Conservation (phyloP, 2,113 vertebrate species). For the Argyrosomus japonicus region DNA sequence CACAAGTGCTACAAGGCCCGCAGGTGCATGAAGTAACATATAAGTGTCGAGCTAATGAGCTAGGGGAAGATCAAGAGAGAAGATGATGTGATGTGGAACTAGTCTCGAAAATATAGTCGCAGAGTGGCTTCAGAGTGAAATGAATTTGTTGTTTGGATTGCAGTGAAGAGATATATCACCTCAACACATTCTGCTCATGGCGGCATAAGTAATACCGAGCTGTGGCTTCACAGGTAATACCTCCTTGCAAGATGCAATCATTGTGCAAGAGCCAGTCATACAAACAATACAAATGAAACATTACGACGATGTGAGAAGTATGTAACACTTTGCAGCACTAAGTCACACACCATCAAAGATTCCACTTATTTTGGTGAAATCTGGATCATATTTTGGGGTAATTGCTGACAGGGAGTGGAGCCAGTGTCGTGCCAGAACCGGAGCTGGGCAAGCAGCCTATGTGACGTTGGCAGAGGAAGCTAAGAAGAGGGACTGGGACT, state of each 20-base stretch:
- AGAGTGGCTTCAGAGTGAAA: neutral
- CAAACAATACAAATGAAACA: too few species aligned
- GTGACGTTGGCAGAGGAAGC: too few species aligned
- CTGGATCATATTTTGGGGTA: too few species aligned
- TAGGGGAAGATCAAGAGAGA: neutral
- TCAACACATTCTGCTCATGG: neutral
- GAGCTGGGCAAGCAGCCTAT: too few species aligned
- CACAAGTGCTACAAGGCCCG: neutral
- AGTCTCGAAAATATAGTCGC: neutral
- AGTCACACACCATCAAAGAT: too few species aligned
- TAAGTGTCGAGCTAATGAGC: neutral
- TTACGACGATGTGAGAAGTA: too few species aligned
- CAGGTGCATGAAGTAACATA: neutral
- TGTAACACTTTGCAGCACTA: too few species aligned
- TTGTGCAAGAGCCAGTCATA: neutral
- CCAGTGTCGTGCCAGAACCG: too few species aligned
- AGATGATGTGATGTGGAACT: neutral
- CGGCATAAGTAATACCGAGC: constrained; percentile 10
- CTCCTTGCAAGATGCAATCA: neutral
- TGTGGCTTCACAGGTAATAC: constrained; percentile 3
- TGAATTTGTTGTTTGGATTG: neutral
- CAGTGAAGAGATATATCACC: neutral
- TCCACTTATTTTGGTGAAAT: too few species aligned
- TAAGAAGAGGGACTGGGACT: too few species aligned
- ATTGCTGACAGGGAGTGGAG: too few species aligned